phyloP scores from a whole-genome alignment of 2,888 invertebrate species.

The Sturmia bella region DNA sequence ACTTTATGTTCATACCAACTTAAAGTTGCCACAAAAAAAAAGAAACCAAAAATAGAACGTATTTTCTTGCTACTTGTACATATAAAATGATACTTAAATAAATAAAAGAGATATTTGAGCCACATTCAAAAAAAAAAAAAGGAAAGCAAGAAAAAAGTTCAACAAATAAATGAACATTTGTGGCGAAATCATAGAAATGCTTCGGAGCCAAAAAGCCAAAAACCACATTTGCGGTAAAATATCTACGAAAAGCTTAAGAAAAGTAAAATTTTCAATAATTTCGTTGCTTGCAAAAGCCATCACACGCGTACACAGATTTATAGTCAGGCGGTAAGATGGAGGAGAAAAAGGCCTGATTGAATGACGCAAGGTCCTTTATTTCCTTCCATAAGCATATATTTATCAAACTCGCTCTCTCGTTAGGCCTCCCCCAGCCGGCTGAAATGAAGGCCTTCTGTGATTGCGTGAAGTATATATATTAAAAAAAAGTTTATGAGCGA shows the following conservation, averaged over 20 bases:
- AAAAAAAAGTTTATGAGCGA: too few species aligned
- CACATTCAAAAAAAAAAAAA: neutral
- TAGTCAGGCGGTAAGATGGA: too few species aligned
- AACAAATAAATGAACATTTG: neutral
- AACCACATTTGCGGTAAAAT: conserved; percentile 49
- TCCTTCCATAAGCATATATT: too few species aligned
- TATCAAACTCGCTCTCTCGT: too few species aligned
- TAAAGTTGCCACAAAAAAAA: neutral
- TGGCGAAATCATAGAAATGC: conserved; percentile 42
- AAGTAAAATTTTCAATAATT: neutral
- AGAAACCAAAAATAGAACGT: conserved; percentile 8
- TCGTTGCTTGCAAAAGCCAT: too few species aligned
- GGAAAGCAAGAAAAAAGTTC: too few species aligned
- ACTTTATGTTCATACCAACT: conserved; percentile 5
- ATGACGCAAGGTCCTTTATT: too few species aligned
- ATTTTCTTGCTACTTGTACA: conserved; percentile 9
- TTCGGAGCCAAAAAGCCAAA: conserved; percentile 17
- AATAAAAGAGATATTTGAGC: conserved; percentile 34
- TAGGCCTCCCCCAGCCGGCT: too few species aligned
- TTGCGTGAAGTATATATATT: too few species aligned
- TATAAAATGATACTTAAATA: conserved; percentile 24
- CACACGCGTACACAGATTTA: neutral
- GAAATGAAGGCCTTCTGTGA: too few species aligned
- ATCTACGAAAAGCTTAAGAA: neutral
- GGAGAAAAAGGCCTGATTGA: too few species aligned